Evolutionary conservation across 2,113 vertebrate genomes (phyloP), one percentile per base, ranked within the genome.

Genomic region (Muntiacus muntjak): DNA sequence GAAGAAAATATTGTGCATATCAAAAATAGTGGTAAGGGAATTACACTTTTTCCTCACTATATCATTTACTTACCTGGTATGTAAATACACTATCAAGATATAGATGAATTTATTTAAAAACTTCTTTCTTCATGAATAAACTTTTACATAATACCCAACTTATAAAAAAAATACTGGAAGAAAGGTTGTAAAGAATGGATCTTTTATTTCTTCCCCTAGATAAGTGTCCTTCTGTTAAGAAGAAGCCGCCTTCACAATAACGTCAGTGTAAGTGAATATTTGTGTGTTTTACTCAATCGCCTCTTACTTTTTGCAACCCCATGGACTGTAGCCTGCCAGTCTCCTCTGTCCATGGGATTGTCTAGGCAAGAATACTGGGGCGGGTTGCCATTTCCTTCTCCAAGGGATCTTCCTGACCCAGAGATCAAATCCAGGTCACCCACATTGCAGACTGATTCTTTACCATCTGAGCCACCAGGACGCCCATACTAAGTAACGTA

Each of bases 401-500:
- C 64, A 67, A 11, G 8, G 4, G 17, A 67, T 19, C 16, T 67
- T 67, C 62, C 7, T n/a, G 62, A 67, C 16, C 7, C 16, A 19
- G 64, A 67, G 64, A 67, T 4, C 2, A 17, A n/a, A 67, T 4
- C 16, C 62, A n/a, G 16, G 62, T 67, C 16, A 19, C 33, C 16
- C 33, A n/a, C 33, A n/a, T 19, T 67, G 33, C 64, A 67, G 16
- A 67, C 64, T n/a, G 62, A 67, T 19, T 17, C 62, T n/a, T 67
- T 67, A 2, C 7, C 8, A 7, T 64, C 33, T n/a, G 33, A n/a
- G 7, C 15, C 1, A 19, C 33, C 33, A n/a, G 33, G 62, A 67
- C n/a, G 7, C 33, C 16, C 7, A 9, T 19, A 8, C 16, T 67
- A n/a, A n/a, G 15, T 1, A n/a, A 9, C 1, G 3, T n/a, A 64